Percentiles rank a stretch among this genome's conserved stretches.
These are phyloP conservation scores for Chrysina gloriosa DNA, from an alignment of 2,888 invertebrate genomes.

Conservation along the genomic window DNA sequence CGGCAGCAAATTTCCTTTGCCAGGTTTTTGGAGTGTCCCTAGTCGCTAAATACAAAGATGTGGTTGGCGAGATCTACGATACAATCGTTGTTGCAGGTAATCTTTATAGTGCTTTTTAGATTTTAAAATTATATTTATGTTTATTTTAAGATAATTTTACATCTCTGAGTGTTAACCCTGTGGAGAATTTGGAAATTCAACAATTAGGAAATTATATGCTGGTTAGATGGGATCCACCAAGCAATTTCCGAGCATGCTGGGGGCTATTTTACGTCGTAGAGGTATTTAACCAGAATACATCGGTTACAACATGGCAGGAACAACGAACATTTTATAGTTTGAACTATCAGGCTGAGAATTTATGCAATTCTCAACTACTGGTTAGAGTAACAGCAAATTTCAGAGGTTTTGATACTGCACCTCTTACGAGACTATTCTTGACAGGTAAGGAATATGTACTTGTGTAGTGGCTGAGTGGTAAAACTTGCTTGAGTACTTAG, in stretches of 20 bases:
- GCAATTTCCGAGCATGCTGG: background rate
- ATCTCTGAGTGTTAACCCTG: too few species aligned
- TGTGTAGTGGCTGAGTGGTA: too few species aligned
- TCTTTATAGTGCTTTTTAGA: background rate
- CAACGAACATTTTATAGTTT: too few species aligned
- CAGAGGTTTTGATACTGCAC: too few species aligned
- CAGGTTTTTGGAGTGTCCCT: background rate
- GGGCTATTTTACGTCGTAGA: background rate
- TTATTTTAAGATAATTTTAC: constrained; percentile 5
- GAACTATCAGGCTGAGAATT: too few species aligned
- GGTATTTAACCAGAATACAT: background rate
- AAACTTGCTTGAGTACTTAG: too few species aligned
- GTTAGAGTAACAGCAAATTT: too few species aligned
- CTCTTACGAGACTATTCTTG: background rate
- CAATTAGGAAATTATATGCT: too few species aligned
- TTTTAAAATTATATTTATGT: background rate
- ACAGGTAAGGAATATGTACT: background rate
- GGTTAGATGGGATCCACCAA: background rate
- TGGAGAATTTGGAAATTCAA: too few species aligned
- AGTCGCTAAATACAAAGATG: background rate
- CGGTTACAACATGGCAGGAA: background rate
- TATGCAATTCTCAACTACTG: too few species aligned
- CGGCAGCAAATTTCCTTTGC: background rate
- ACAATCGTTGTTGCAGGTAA: constrained; percentile 12
- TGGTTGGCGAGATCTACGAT: background rate